Conservation (phyloP, 1,140 invertebrate genomes). For the Heliconius congener region DNA sequence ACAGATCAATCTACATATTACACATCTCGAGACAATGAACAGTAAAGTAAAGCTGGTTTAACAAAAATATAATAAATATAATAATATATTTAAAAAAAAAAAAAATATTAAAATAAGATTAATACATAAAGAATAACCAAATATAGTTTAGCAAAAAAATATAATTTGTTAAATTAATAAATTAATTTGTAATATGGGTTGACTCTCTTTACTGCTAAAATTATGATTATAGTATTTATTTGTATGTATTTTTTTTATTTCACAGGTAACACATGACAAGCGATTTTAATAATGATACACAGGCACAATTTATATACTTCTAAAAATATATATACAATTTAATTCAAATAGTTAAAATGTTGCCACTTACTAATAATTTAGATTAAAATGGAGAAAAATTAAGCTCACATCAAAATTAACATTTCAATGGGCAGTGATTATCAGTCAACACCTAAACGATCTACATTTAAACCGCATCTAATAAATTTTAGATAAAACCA, state of each 20-base stretch:
- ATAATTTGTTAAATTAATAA: too few species aligned
- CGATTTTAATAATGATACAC: constrained; percentile 24
- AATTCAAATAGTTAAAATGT: constrained; percentile 12
- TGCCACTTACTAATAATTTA: constrained; percentile 17
- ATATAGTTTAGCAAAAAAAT: too few species aligned
- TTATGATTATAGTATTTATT: not conserved
- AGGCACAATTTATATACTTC: constrained; percentile 29
- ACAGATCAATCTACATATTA: too few species aligned
- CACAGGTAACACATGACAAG: constrained; percentile 18
- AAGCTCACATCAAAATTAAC: not conserved
- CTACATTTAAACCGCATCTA: constrained; percentile 3
- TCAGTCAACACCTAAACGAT: constrained; percentile 28
- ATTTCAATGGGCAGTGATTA: constrained; percentile 32
- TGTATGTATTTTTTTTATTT: not conserved
- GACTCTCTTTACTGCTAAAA: too few species aligned
- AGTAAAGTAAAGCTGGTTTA: too few species aligned
- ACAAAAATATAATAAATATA: too few species aligned
- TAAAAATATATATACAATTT: constrained; percentile 23
- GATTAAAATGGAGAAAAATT: constrained; percentile 7
- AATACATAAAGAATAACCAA: too few species aligned
- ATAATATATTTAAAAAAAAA: too few species aligned
- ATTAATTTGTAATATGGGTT: too few species aligned
- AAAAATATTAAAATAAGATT: too few species aligned
- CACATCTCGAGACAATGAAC: too few species aligned
- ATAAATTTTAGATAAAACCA: not conserved